Conservation (phyloP, 2,797 vertebrate genomes). For the Eleutherodactylus coqui region DNA sequence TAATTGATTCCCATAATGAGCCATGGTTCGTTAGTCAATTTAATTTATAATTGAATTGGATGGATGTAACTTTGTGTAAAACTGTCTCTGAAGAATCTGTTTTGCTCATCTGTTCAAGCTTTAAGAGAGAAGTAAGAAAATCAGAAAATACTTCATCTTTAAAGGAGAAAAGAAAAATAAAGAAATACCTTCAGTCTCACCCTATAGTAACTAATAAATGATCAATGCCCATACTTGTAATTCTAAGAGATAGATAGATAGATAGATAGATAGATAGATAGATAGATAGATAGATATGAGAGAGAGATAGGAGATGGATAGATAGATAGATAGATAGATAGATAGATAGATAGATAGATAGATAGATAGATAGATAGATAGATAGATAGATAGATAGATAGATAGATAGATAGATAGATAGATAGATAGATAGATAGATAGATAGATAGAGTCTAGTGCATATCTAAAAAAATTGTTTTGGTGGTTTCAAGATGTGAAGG, state of each 20-base stretch:
- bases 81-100: conserved; percentile 88
- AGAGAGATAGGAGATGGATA: too few species aligned
- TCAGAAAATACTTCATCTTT: conserved; percentile 82
- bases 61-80: conserved; percentile 89
- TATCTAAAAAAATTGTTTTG: too few species aligned
- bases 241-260: neutral
- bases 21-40: conserved; percentile 92
- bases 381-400: too few species aligned
- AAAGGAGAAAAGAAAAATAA: conserved; percentile 68
- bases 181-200: conserved; percentile 68
- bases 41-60: conserved; percentile 94
- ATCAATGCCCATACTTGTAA: neutral
- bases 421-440: too few species aligned
- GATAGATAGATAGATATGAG: too few species aligned
- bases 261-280: too few species aligned
- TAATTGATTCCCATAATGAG: conserved; percentile 93
- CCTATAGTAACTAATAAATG: neutral
- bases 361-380: too few species aligned
- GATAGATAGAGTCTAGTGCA: too few species aligned
- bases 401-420: too few species aligned
- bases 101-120: conserved; percentile 87
- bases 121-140: conserved; percentile 82
- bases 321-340: too few species aligned
- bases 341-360: too few species aligned
- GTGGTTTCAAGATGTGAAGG: too few species aligned